These are phyloP conservation scores for Brachionichthys hirsutus DNA, from an alignment of 2,113 vertebrate genomes.

Conservation along the genomic window DNA sequence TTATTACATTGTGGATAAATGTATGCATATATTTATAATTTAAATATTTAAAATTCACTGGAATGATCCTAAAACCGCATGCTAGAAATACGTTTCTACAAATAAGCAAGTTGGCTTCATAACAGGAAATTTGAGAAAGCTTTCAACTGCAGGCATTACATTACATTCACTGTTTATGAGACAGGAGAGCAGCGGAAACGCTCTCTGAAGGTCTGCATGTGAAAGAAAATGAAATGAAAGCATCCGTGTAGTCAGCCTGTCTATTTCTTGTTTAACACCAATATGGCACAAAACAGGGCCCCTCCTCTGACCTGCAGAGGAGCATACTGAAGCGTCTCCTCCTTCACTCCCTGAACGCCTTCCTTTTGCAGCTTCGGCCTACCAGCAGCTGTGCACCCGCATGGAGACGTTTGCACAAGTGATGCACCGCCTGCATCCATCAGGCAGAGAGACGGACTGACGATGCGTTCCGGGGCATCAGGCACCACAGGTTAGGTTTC, in stretches of 20 bases:
- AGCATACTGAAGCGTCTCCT: constrained; percentile 30
- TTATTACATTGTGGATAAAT: too few relatives aligned
- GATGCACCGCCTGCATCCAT: constrained; percentile 55
- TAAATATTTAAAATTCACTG: background rate
- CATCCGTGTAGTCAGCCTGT: background rate
- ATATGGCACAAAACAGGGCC: constrained; percentile 8
- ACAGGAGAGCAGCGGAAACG: too few relatives aligned
- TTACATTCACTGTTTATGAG: background rate
- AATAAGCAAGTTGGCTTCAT: constrained; percentile 1
- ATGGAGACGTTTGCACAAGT: constrained; percentile 62
- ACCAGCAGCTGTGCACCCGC: constrained; percentile 79
- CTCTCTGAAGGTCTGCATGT: background rate
- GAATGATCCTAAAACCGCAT: background rate
- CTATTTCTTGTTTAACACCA: constrained; percentile 3
- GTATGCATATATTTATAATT: too few relatives aligned
- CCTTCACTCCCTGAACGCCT: constrained; percentile 56
- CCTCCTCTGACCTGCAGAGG: constrained; percentile 40
- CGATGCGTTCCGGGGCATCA: constrained; percentile 33
- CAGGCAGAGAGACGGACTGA: constrained; percentile 46
- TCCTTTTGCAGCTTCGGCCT: constrained; percentile 75
- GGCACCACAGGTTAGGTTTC: constrained; percentile 45
- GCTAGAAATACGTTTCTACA: constrained; percentile 1
- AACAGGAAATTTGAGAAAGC: constrained; percentile 15
- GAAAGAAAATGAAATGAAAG: constrained; percentile 28
- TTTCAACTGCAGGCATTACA: constrained; percentile 7